These are phyloP conservation scores for Philhelius pedissequus DNA, from an alignment of 2,888 invertebrate species.

Conservation along the genomic window DNA sequence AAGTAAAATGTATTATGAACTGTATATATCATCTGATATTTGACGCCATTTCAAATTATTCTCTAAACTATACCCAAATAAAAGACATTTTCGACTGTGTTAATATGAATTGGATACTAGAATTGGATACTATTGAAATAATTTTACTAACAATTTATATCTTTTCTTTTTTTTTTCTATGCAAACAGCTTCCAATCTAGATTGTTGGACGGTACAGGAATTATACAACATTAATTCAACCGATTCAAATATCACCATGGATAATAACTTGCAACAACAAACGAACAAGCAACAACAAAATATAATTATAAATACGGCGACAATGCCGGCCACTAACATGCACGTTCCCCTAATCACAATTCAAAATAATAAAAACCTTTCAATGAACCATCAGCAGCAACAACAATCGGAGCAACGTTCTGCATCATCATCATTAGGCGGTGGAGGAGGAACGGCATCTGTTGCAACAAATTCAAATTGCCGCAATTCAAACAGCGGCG, in stretches of 20 bases:
- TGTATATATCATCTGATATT: not conserved
- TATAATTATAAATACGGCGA: constrained; percentile 75
- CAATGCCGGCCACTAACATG: constrained; percentile 71
- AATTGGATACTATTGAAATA: not conserved
- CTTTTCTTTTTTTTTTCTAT: not conserved
- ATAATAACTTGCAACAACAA: constrained; percentile 57
- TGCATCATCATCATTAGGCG: constrained; percentile 37
- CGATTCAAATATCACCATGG: constrained; percentile 71
- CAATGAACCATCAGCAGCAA: constrained; percentile 70
- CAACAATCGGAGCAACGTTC: constrained; percentile 36
- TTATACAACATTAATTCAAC: constrained; percentile 75
- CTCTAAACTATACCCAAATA: not conserved
- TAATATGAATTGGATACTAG: too few species aligned
- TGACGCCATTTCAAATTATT: not conserved
- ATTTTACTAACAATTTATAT: constrained; percentile 6
- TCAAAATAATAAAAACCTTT: constrained; percentile 74
- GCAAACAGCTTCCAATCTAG: constrained; percentile 75
- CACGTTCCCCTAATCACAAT: constrained; percentile 73
- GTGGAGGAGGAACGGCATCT: not conserved
- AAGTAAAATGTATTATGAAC: not conserved
- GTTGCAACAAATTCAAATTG: constrained; percentile 54
- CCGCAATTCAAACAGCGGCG: constrained; percentile 53
- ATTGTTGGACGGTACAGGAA: constrained; percentile 75
- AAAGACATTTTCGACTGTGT: constrained; percentile 30
- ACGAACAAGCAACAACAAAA: constrained; percentile 73